phyloP scores from a whole-genome alignment of 2,797 vertebrate genomes.

The Coendou prehensilis region DNA sequence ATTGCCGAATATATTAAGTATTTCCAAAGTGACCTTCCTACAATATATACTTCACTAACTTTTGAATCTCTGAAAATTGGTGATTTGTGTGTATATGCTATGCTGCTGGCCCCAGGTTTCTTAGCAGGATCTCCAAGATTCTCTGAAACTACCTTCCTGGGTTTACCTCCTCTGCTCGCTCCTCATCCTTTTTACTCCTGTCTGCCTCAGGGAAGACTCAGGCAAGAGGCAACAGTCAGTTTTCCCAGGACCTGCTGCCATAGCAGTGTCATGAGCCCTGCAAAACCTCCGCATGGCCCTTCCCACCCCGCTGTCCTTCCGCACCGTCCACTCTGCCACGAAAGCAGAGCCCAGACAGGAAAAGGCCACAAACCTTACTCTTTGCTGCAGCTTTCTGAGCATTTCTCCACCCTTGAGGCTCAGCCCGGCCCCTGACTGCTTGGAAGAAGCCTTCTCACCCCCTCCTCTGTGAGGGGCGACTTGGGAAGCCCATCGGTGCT shows the following conservation, averaged over 20 bases:
- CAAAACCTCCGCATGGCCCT: background rate
- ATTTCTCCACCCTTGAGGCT: background rate
- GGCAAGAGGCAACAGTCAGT: background rate
- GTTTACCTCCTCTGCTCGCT: background rate
- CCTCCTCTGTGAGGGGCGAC: background rate
- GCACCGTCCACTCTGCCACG: background rate
- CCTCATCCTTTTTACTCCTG: background rate
- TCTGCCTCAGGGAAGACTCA: background rate
- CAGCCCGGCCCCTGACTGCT: background rate
- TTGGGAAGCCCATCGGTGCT: background rate
- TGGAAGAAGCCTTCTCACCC: background rate
- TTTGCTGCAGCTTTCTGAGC: background rate
- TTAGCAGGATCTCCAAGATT: background rate
- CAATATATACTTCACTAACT: background rate
- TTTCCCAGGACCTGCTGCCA: background rate
- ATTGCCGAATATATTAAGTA: background rate
- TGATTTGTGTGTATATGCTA: background rate
- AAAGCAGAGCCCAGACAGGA: background rate
- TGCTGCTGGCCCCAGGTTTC: background rate
- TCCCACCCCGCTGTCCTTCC: background rate
- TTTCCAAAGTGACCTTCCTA: background rate
- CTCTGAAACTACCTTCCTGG: background rate
- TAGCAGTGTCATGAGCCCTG: fast-evolving
- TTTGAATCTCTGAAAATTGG: background rate
- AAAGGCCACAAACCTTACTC: background rate